Evolutionary conservation across 2,113 vertebrate genomes (phyloP), one percentile per base, ranked within the genome.

Genomic region (Laticauda laticaudata): DNA sequence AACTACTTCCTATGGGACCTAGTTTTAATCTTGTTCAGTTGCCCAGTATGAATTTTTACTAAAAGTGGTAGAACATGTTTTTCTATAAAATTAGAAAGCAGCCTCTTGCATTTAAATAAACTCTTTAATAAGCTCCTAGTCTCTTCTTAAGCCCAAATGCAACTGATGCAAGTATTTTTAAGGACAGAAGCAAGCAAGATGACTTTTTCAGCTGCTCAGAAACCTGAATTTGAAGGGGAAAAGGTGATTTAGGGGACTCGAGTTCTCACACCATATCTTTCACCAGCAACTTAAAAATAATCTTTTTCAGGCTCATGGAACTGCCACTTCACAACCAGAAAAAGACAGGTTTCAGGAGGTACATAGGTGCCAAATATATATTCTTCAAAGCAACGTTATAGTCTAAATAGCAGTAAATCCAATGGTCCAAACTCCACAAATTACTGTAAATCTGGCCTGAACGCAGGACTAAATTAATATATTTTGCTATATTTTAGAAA

Each of bases 1-100:
- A 96, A 96, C 86, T 95, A 94, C 94, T 95, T 90, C 95, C 93
- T 91, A n/a, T 91, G 96, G 96, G 96, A 97, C 96, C 95, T 92
- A 92, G 93, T 94, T 94, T 93, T 96, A 93, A 95, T 94, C 34
- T 75, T 93, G 87, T 94, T 93, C 93, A 92, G 88, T 95, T 96
- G 54, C 94, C 81, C 81, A 95, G 89, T 92, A 95, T 87, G n/a
- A 34, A 93, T 75, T 85, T 94, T 94, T 95, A 94, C 6, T 53
- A 91, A 94, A 92, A 92, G 81, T 24, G 89, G 55, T 94, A 89
- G 45, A 95, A n/a, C 95, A 51, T 89, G 88, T 64, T 90, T 96
- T 97, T 97, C 81, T 97, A 96, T 95, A 96, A 94, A 43, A 89
- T 86, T 94, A 94, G 94, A 95, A 95, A 97, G 95, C 85, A 64